Evolutionary conservation across 1,140 invertebrate species (phyloP).

Genomic region (Dinothrombium tinctorium): DNA sequence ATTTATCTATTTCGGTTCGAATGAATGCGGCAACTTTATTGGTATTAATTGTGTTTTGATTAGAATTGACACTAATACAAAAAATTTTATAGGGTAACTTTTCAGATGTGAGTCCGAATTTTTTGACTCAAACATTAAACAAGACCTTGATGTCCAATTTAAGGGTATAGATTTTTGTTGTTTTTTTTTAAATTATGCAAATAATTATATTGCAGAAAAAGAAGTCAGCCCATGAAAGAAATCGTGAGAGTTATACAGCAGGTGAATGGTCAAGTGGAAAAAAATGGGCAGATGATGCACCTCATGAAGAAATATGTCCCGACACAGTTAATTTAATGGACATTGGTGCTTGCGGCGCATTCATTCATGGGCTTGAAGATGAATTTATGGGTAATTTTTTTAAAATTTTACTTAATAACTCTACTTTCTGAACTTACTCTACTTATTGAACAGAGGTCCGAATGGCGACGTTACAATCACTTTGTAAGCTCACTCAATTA

Average conservation of each 20-base stretch:
- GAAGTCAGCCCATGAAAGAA: constrained; percentile 51
- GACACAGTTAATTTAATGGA: constrained; percentile 58
- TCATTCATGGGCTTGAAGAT: constrained; percentile 94
- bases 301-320: constrained; percentile 46
- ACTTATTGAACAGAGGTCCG: constrained; percentile 45
- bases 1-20: constrained; percentile 60
- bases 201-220: constrained; percentile 11
- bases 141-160: constrained; percentile 97
- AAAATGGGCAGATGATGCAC: constrained; percentile 69
- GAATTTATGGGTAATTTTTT: constrained; percentile 54
- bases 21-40: constrained; percentile 40
- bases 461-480: constrained; percentile 73
- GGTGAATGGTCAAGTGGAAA: constrained; percentile 77
- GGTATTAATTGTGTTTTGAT: too few species aligned
- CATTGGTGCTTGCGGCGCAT: constrained; percentile 86
- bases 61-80: too few species aligned
- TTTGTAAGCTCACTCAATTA: constrained; percentile 63
- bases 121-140: constrained; percentile 84
- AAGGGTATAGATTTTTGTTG: constrained; percentile 30
- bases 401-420: background rate
- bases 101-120: constrained; percentile 57
- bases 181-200: constrained; percentile 2
- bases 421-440: background rate
- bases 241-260: constrained; percentile 46
- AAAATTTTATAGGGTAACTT: too few species aligned